Percentiles rank a stretch among this genome's conserved stretches.
Conservation (phyloP, 2,797 vertebrate genomes). For the Taeniopygia guttata region DNA sequence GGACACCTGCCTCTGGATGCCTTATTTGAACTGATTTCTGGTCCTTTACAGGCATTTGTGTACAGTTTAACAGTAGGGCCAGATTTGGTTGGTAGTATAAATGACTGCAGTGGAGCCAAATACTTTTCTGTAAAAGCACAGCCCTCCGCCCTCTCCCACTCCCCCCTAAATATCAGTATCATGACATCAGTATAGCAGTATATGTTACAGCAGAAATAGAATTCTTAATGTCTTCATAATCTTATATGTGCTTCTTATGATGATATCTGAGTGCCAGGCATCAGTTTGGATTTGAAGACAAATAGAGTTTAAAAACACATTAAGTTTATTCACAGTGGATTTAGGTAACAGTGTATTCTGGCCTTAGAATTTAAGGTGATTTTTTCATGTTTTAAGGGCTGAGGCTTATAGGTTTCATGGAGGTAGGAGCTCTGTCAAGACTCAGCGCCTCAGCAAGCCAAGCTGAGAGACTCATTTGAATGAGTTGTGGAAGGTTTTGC, state of each 20-base stretch:
- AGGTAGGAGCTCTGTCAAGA: background rate
- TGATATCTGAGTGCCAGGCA: background rate
- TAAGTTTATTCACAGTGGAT: background rate
- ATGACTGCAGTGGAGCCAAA: background rate
- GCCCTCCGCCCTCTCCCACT: background rate
- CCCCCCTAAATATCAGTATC: background rate
- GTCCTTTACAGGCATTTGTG: background rate
- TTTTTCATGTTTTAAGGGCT: background rate
- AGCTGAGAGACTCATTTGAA: background rate
- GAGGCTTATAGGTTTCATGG: background rate
- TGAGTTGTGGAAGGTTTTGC: background rate
- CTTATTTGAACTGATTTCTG: background rate
- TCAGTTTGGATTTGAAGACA: background rate
- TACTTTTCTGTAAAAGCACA: background rate
- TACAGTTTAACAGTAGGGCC: background rate
- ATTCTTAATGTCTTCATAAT: background rate
- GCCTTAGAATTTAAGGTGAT: background rate
- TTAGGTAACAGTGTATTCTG: background rate
- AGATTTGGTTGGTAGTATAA: background rate
- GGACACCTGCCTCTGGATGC: background rate
- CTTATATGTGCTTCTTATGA: background rate
- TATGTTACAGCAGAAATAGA: background rate
- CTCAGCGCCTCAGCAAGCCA: background rate
- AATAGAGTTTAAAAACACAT: background rate
- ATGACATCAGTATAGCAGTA: background rate